These are phyloP conservation scores for Pogoniulus pusillus DNA, from an alignment of 2,797 vertebrate species.

Conservation along the genomic window DNA sequence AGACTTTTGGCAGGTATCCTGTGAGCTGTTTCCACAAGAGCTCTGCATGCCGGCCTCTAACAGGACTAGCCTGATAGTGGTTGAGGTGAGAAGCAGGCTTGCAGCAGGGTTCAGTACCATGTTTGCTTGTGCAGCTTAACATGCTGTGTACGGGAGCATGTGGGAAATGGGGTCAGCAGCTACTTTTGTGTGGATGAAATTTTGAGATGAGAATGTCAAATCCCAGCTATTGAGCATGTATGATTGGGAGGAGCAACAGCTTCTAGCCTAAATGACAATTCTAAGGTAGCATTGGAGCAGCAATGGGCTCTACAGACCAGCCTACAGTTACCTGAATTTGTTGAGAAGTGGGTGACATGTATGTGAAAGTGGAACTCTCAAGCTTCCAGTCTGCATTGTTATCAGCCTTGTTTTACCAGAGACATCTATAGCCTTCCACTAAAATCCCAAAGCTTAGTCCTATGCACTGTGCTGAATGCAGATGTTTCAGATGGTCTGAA, in stretches of 20 bases:
- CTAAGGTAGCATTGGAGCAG: background rate
- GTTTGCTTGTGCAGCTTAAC: background rate
- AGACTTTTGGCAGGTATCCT: background rate
- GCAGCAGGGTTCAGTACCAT: fast-evolving
- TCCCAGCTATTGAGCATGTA: background rate
- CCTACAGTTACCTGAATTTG: background rate
- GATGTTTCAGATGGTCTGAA: background rate
- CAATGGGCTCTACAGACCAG: background rate
- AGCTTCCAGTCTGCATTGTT: background rate
- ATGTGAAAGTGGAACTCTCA: background rate
- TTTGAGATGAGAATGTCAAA: background rate
- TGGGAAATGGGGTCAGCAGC: background rate
- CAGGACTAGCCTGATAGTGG: background rate
- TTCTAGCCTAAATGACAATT: background rate
- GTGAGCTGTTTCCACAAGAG: background rate
- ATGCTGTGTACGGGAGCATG: too few relatives aligned
- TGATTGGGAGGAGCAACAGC: background rate
- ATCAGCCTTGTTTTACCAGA: background rate
- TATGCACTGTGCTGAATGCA: background rate
- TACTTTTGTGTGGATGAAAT: background rate
- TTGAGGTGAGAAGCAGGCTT: background rate
- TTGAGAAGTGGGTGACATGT: background rate
- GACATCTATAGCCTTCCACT: background rate
- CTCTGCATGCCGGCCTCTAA: background rate
- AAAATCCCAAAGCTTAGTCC: background rate